Percentiles rank a stretch among this genome's conserved stretches.
phyloP scores from a whole-genome alignment of 2,888 invertebrate genomes.

The Polydrusus cervinus region DNA sequence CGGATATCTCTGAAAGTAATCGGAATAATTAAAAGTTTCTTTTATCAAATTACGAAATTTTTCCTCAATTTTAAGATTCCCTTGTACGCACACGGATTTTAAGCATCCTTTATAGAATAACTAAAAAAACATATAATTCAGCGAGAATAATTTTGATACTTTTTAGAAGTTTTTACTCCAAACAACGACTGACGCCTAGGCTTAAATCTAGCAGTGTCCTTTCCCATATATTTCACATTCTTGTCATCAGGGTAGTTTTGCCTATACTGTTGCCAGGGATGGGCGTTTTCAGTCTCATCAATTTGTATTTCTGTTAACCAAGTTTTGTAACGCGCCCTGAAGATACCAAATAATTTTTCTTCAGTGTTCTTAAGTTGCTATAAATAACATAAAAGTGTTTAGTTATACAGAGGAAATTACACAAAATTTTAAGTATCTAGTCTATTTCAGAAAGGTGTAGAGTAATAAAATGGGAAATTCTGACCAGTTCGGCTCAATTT shows the following conservation, averaged over 20 bases:
- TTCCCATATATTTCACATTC: slow-evolving; percentile 63
- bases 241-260: slow-evolving; percentile 61
- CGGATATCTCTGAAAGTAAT: no score
- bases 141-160: neutral
- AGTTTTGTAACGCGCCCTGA: slow-evolving; percentile 71
- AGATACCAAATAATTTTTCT: slow-evolving; percentile 70
- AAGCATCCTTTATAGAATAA: no score
- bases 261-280: slow-evolving; percentile 80
- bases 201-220: slow-evolving; percentile 66
- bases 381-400: slow-evolving; percentile 25
- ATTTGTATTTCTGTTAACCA: slow-evolving; percentile 72
- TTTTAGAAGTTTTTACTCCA: slow-evolving; percentile 66
- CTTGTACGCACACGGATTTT: no score
- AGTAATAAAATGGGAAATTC: no score
- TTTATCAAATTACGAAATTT: no score
- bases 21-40: no score
- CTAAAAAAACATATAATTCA: no score
- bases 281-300: slow-evolving; percentile 71
- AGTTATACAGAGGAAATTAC: no score
- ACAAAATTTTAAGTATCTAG: no score
- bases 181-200: slow-evolving; percentile 64
- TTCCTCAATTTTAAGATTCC: no score
- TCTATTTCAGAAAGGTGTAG: no score
- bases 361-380: slow-evolving; percentile 56
- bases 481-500: no score